Base-by-base conservation (phyloP, 2,797 vertebrate species). In the Falco columbarius region DNA sequence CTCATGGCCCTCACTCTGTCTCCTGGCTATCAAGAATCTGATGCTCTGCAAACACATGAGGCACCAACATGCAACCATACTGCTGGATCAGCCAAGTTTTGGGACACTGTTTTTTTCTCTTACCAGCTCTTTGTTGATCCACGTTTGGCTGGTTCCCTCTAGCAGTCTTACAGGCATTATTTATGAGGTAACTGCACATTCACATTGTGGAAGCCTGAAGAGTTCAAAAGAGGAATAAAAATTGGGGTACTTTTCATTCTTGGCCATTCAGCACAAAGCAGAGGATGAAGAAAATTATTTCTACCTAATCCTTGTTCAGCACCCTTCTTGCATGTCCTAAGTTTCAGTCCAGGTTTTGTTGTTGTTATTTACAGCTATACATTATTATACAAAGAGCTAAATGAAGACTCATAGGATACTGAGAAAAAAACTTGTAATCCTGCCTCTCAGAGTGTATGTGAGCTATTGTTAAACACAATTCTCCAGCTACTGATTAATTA, bases 271-370 rank as follows among this genome's bases (percentile, higher is more conserved):
- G 55, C 90, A 88, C 59, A 61, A 65, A 61, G 87, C 47, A 70
- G 87, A 90, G 27, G 85, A 86, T 27, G 47, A 29, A 72, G 89
- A 91, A 89, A 95, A 94, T 77, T 59, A 72, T 65, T 68, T 62
- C 95, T 95, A 74, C 91, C 82, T 94, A 90, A 85, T 44, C 58
- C 61, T 88, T 90, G 73, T 89, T 93, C 88, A 83, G 44, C 66
- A 88, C 42, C 14, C 19, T 74, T 74, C 46, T 65, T 52, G 24
- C 27, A 66, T 19, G 18, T 68, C 42, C 38, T 20, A 56, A 74
- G 5, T 68, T 88, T 93, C 62, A 90, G 0, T 32, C 27, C 46
- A 68, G 54, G 42, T 84, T 90, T 81, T 88, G 27, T 47, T 67
- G 55, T 23, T 81, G 40, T 56, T 46, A 38, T 72, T 89, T 94